Evolutionary conservation across 2,797 vertebrate species (phyloP).

Genomic region (Stomatorhinus walkeri): DNA sequence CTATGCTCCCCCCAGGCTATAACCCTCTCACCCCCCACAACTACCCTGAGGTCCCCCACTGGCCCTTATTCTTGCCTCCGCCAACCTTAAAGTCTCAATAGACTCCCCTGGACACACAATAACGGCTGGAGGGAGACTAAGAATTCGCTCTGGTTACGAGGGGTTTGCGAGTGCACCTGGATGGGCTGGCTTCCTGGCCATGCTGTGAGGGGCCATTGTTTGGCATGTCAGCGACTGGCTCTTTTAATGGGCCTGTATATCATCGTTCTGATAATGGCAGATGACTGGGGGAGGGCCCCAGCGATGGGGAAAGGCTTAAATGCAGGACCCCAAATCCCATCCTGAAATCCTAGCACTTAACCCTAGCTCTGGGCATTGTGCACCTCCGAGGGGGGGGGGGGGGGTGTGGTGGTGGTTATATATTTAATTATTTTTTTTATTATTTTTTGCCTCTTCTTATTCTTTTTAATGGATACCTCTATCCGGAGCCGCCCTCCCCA

Average conservation of each 20-base stretch:
- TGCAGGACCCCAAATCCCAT: slow-evolving; percentile 56
- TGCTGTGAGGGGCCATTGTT: slow-evolving; percentile 71
- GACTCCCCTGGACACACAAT: slow-evolving; percentile 45
- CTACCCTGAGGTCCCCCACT: slow-evolving; percentile 21
- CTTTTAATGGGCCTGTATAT: slow-evolving; percentile 60
- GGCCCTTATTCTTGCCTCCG: slow-evolving; percentile 23
- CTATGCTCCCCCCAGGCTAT: not conserved
- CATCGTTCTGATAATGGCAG: slow-evolving; percentile 62
- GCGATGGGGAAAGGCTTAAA: slow-evolving; percentile 53
- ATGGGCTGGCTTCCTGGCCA: slow-evolving; percentile 61
- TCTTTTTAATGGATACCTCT: slow-evolving; percentile 36
- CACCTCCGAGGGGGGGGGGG: slow-evolving; percentile 41
- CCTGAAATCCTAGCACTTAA: slow-evolving; percentile 77
- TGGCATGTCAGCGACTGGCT: slow-evolving; percentile 63
- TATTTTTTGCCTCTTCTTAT: slow-evolving; percentile 45
- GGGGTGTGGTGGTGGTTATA: not conserved
- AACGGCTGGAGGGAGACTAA: slow-evolving; percentile 41
- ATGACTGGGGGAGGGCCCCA: slow-evolving; percentile 49
- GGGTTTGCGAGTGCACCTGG: slow-evolving; percentile 54
- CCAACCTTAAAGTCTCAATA: slow-evolving; percentile 31
- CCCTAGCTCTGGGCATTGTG: slow-evolving; percentile 64
- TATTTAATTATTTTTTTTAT: slow-evolving; percentile 6
- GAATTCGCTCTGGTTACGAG: slow-evolving; percentile 51
- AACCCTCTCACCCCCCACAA: not conserved
- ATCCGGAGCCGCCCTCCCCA: slow-evolving; percentile 49